Evolutionary conservation across 2,113 vertebrate species (phyloP), one percentile per base, ranked within the genome.

Genomic region (Hippocampus abdominalis): DNA sequence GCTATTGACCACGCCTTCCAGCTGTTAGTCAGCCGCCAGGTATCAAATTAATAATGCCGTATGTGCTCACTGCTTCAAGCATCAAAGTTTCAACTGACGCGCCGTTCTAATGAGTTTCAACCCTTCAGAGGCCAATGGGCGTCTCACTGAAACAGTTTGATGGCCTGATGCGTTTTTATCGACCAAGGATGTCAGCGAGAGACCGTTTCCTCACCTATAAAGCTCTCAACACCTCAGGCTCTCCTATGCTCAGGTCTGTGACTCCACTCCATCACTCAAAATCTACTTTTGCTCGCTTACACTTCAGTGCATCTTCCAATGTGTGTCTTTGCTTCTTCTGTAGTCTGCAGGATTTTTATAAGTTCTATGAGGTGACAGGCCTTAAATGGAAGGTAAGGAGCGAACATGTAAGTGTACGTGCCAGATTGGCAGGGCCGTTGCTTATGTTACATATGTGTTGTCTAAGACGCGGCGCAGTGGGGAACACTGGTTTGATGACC

Each of bases 401-500:
- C 32, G 3, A n/a, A 8, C 27, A 27, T 42, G 16, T 15, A 42
- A 42, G 4, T 67, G 51, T n/a, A 8, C 64, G 20, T 60, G 29
- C 68, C 57, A 15, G 15, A n/a, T 48, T 44, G 12, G 56, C 10
- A 8, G n/a, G 51, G 15, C 42, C 49, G 32, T 67, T 36, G 68
- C 25, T 78, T 39, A 67, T 42, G 7, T 49, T 44, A 44, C 32
- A 16, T 60, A 23, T 25, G 70, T 79, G 69, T 53, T 36, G 13
- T 71, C 64, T 57, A 91, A 36, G 97, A 93, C 95, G 0, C 94
- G 97, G 59, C 93, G 91, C 39, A 98, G 94, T 70, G 90, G 95
- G 0, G 95, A 98, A 64, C 93, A 98, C 78, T 98, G 96, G 97
- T 98, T 99, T 76, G 96, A 99, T 72, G 96, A 98, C 62, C 94